phyloP scores from a whole-genome alignment of 1,140 invertebrate genomes.

The Conus ventricosus region DNA sequence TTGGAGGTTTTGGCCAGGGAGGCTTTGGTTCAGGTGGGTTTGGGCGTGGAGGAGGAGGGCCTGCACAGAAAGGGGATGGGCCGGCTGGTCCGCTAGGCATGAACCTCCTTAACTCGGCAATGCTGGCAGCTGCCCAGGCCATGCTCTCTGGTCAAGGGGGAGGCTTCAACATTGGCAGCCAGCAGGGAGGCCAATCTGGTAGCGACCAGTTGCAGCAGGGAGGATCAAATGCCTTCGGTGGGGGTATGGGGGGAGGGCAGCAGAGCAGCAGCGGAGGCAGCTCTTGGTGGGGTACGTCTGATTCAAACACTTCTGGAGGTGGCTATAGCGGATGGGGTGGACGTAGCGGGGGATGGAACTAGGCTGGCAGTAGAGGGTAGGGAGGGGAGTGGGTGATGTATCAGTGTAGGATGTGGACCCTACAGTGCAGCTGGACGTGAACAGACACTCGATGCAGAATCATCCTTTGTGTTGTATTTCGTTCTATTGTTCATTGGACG shows the following conservation, averaged over 20 bases:
- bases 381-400: background rate
- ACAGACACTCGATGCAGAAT: background rate
- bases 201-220: slow-evolving; percentile 32
- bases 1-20: background rate
- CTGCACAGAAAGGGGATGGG: slow-evolving; percentile 50
- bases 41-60: slow-evolving; percentile 51
- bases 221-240: background rate
- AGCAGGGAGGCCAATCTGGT: slow-evolving; percentile 51
- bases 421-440: too few relatives aligned
- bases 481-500: background rate
- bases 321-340: background rate
- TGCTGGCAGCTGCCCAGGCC: slow-evolving; percentile 70
- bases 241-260: background rate
- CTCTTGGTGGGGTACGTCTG: background rate
- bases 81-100: slow-evolving; percentile 59
- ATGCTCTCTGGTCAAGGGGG: slow-evolving; percentile 65
- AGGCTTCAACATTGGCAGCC: slow-evolving; percentile 61
- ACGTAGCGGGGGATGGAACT: background rate
- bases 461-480: background rate
- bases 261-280: background rate
- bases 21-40: slow-evolving; percentile 48
- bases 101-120: slow-evolving; percentile 67
- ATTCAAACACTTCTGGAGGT: background rate
- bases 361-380: background rate
- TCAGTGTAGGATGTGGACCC: too few relatives aligned